Evolutionary conservation across 2,797 vertebrate genomes (phyloP).

Genomic region (Rhynchonycteris naso): DNA sequence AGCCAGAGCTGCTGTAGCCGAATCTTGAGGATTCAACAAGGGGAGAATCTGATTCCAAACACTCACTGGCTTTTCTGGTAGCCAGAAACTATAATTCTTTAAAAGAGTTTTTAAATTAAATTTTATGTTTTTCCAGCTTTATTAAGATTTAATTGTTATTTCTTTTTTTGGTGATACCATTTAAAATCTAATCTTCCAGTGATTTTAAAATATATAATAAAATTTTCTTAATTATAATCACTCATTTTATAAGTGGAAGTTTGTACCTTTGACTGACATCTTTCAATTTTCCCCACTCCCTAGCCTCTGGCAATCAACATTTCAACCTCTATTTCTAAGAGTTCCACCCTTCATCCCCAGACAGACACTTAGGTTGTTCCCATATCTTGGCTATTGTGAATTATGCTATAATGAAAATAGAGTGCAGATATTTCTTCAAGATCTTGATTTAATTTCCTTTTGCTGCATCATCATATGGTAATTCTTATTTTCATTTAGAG

Average conservation of each 20-base stretch:
- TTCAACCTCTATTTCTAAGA: neutral
- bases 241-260: neutral
- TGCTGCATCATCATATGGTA: too few species aligned
- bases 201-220: neutral
- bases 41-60: neutral
- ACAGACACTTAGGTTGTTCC: neutral
- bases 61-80: neutral
- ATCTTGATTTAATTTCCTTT: conserved; percentile 14
- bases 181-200: neutral
- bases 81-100: neutral
- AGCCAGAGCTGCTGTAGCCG: neutral
- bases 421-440: neutral
- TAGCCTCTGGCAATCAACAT: neutral
- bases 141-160: neutral
- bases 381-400: neutral
- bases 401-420: neutral
- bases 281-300: neutral
- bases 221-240: neutral
- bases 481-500: neutral
- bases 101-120: neutral
- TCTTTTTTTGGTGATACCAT: neutral
- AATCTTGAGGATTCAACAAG: neutral
- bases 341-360: neutral
- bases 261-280: neutral
- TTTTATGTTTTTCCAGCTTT: neutral